Evolutionary conservation across 2,797 vertebrate species (phyloP).

Genomic region (Acanthis flammea): DNA sequence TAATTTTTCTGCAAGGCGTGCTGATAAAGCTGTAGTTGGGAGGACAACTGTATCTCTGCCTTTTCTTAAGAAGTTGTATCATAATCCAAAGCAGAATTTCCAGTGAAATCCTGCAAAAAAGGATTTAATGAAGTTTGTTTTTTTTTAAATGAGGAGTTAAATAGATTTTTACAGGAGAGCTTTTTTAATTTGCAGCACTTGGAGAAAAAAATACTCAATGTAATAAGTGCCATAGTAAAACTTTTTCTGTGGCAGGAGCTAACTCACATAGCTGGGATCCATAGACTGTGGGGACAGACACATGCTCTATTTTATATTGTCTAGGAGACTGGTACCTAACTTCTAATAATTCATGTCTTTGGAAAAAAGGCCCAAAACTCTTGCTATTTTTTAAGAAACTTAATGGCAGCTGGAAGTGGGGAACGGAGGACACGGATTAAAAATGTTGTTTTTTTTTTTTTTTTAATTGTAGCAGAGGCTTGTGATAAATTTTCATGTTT

Average conservation of each 20-base stretch:
- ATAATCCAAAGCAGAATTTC: conserved; percentile 35
- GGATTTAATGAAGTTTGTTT: conserved; percentile 2
- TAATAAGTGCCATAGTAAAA: conserved; percentile 1
- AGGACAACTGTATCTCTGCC: conserved; percentile 39
- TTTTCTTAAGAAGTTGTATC: conserved; percentile 13
- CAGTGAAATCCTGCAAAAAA: conserved; percentile 31
- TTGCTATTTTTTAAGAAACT: not conserved
- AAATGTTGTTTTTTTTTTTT: not conserved
- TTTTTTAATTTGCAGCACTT: conserved; percentile 31
- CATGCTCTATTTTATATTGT: not conserved
- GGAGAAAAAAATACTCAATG: not conserved
- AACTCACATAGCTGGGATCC: not conserved
- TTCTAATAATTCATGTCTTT: not conserved
- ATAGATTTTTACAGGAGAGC: not conserved
- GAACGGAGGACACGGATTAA: not conserved
- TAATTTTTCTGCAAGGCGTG: not conserved
- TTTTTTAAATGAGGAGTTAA: not conserved
- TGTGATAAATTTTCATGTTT: not conserved
- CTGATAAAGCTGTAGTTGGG: conserved; percentile 56
- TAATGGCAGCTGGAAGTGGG: not conserved
- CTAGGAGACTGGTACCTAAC: not conserved
- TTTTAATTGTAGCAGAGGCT: not conserved
- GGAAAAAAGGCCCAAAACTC: not conserved
- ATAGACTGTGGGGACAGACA: not conserved
- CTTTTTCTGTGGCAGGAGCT: not conserved